These are phyloP conservation scores for Zaprionus capensis DNA, from an alignment of 1,140 invertebrate genomes.

Conservation along the genomic window DNA sequence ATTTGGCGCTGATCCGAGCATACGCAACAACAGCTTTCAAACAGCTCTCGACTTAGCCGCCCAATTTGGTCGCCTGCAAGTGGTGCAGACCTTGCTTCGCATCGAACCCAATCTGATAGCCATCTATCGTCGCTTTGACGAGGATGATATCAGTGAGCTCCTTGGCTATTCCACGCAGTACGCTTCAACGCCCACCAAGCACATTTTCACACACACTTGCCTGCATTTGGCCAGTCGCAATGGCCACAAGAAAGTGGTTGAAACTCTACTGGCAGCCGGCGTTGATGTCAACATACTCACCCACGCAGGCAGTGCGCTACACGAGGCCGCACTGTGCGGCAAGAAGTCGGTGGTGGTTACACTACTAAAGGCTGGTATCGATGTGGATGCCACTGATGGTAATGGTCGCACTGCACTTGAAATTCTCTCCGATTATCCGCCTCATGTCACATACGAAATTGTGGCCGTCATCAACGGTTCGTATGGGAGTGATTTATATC, in stretches of 20 bases:
- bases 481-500: constrained; percentile 8
- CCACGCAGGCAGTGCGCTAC: constrained; percentile 94
- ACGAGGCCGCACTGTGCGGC: constrained; percentile 97
- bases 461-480: constrained; percentile 91
- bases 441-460: constrained; percentile 93
- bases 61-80: constrained; percentile 94
- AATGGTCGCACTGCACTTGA: constrained; percentile 94
- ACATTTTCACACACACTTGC: constrained; percentile 92
- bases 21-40: constrained; percentile 95
- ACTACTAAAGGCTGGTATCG: constrained; percentile 92
- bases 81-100: constrained; percentile 92
- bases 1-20: constrained; percentile 94
- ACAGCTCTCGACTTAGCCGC: constrained; percentile 97
- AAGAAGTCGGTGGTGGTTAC: constrained; percentile 95
- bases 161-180: constrained; percentile 47
- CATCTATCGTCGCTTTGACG: constrained; percentile 84
- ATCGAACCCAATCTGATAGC: constrained; percentile 91
- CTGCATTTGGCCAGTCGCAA: constrained; percentile 97
- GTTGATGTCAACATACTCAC: constrained; percentile 96
- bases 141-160: constrained; percentile 36
- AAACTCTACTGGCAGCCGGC: constrained; percentile 92
- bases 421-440: constrained; percentile 93
- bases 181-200: constrained; percentile 63
- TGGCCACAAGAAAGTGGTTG: constrained; percentile 93
- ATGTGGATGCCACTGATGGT: constrained; percentile 91